Evolutionary conservation across 2,113 vertebrate genomes (phyloP).

Genomic region (Mesitornis unicolor): DNA sequence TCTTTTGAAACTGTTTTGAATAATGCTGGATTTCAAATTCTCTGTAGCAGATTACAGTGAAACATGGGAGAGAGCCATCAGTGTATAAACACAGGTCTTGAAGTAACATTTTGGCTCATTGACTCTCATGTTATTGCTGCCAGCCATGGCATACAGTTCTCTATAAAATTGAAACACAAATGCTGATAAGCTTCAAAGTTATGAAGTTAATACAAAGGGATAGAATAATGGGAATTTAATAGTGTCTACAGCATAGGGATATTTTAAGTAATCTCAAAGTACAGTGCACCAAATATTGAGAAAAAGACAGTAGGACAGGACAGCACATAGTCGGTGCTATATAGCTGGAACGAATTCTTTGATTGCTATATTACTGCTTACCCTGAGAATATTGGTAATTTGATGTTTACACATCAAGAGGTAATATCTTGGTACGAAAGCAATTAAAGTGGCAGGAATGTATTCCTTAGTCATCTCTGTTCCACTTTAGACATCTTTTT

Average conservation of each 20-base stretch:
- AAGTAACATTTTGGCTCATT: background rate
- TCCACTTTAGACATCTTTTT: background rate
- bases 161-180: background rate
- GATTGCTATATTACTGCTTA: background rate
- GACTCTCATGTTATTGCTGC: background rate
- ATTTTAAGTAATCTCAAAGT: background rate
- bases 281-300: background rate
- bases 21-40: background rate
- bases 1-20: background rate
- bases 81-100: background rate
- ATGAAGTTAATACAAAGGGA: background rate
- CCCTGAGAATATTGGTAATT: conserved; percentile 23
- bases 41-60: background rate
- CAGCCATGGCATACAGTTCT: background rate
- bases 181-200: background rate
- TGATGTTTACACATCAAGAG: background rate
- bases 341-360: background rate
- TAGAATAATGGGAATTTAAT: background rate
- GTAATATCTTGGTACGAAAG: background rate
- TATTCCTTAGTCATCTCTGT: background rate
- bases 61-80: background rate
- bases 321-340: background rate
- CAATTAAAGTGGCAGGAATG: background rate
- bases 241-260: background rate
- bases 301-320: background rate